A percentile compares a stretch with the other conserved stretches of the same genome.
Conservation (phyloP, 2,888 invertebrate genomes). For the Patella ulyssiponensis region DNA sequence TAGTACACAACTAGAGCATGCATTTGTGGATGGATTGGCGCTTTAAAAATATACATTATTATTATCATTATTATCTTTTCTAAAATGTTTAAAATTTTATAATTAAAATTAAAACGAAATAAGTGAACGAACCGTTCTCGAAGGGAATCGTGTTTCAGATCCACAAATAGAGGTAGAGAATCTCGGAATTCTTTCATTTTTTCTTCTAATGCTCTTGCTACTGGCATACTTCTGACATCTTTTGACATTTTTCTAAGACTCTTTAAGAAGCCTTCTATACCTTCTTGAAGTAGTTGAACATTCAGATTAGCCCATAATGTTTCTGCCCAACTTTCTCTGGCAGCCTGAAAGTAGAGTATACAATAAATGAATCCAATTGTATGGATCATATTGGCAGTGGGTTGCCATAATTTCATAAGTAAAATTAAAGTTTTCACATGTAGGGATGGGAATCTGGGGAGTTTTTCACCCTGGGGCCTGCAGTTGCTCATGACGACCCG, state of each 20-base stretch:
- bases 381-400: background rate
- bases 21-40: too few species aligned
- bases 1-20: too few species aligned
- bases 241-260: conserved; percentile 84
- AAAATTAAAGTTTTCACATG: background rate
- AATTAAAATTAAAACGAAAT: too few species aligned
- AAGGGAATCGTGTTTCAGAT: conserved; percentile 91
- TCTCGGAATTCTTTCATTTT: conserved; percentile 91
- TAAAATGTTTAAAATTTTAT: too few species aligned
- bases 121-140: conserved; percentile 76
- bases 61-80: too few species aligned
- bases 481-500: too few species aligned
- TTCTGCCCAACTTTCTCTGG: conserved; percentile 86
- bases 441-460: background rate
- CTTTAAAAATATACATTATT: too few species aligned
- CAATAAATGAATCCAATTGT: background rate
- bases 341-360: conserved; percentile 72
- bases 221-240: conserved; percentile 75
- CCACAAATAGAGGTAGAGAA: conserved; percentile 90
- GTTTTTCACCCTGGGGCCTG: background rate
- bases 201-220: conserved; percentile 82
- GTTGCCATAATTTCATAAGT: background rate
- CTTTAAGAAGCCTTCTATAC: conserved; percentile 87
- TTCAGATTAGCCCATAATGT: conserved; percentile 91
- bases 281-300: conserved; percentile 86